Conservation (phyloP, 2,888 invertebrate genomes). For the Heterodera filipjevi region DNA sequence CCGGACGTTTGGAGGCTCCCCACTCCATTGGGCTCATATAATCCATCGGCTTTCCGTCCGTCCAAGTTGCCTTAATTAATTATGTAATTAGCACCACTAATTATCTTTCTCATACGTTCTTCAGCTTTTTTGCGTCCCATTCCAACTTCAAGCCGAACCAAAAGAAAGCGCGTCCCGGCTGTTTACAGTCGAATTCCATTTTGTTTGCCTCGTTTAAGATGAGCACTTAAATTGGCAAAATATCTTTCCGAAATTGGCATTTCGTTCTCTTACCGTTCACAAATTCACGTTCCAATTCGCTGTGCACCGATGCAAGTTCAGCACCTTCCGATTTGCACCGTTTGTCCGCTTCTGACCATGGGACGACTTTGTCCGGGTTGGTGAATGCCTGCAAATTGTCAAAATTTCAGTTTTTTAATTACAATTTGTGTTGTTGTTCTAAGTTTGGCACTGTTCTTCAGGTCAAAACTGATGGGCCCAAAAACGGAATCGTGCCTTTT, state of each 20-base stretch:
- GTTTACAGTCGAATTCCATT: conserved; percentile 3
- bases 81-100: neutral
- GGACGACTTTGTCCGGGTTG: neutral
- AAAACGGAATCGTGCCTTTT: no score
- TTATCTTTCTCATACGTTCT: neutral
- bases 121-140: neutral
- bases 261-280: neutral
- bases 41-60: neutral
- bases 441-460: no score
- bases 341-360: neutral
- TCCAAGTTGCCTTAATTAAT: neutral
- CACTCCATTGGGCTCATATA: neutral
- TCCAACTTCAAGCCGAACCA: neutral
- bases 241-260: neutral
- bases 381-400: neutral
- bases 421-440: no score
- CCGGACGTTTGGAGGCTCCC: neutral
- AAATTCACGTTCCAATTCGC: neutral
- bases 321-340: neutral
- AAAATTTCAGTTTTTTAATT: neutral
- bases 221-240: neutral
- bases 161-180: neutral
- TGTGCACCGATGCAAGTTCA: neutral
- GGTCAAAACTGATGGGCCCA: no score
- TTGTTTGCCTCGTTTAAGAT: neutral